Conservation (phyloP, 2,888 invertebrate genomes). For the Actias luna region DNA sequence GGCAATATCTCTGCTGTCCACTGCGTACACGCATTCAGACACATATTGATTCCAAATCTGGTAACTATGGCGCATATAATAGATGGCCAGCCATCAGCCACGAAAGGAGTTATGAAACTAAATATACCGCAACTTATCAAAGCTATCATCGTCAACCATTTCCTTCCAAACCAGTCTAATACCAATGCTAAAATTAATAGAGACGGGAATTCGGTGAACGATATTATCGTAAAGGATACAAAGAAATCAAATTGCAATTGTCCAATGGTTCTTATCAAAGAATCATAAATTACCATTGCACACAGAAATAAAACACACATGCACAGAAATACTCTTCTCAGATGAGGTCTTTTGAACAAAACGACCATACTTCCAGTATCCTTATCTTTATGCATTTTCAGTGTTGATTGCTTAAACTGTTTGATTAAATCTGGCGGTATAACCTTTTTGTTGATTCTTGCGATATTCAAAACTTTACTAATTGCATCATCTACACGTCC, state of each 20-base stretch:
- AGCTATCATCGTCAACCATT: conserved; percentile 42
- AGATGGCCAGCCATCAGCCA: conserved; percentile 47
- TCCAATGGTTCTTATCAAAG: conserved; percentile 55
- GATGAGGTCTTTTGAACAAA: conserved; percentile 44
- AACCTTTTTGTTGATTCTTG: conserved; percentile 50
- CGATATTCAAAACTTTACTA: conserved; percentile 46
- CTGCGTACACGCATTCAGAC: conserved; percentile 48
- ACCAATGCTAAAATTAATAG: conserved; percentile 51
- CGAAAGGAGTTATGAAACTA: conserved; percentile 48
- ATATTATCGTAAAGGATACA: conserved; percentile 59
- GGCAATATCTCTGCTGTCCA: conserved; percentile 67
- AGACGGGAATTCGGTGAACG: conserved; percentile 63
- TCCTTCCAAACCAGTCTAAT: conserved; percentile 57
- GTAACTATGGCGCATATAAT: conserved; percentile 59
- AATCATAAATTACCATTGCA: conserved; percentile 52
- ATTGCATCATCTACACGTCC: conserved; percentile 56
- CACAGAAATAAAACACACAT: conserved; percentile 54
- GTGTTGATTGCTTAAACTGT: conserved; percentile 42
- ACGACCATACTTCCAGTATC: conserved; percentile 39
- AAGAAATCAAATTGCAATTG: conserved; percentile 59
- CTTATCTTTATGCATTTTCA: conserved; percentile 23
- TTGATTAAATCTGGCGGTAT: conserved; percentile 46
- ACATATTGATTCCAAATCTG: conserved; percentile 59
- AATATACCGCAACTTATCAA: conserved; percentile 43
- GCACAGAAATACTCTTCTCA: conserved; percentile 50